Conservation (phyloP, 2,113 vertebrate genomes). For the Caracal caracal region DNA sequence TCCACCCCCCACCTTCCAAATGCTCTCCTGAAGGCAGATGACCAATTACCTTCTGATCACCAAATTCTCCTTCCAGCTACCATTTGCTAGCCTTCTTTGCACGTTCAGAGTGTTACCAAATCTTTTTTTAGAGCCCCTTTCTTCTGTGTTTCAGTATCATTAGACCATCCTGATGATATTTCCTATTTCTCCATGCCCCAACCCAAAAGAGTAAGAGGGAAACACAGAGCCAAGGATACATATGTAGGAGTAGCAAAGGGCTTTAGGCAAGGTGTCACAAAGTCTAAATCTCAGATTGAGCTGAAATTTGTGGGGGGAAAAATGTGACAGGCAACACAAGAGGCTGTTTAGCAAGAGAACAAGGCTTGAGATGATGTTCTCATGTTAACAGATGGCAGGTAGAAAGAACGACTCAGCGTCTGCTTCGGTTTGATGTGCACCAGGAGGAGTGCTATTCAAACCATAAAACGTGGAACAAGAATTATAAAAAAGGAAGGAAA, state of each 20-base stretch:
- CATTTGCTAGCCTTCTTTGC: background rate
- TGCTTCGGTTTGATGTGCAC: background rate
- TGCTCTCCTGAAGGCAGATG: background rate
- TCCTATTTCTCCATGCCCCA: background rate
- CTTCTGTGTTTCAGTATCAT: too few relatives aligned
- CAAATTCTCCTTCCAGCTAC: background rate
- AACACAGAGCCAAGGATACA: background rate
- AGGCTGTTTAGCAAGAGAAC: background rate
- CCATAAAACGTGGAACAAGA: background rate
- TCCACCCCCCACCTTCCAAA: background rate
- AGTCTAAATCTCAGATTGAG: background rate
- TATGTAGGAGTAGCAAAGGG: background rate
- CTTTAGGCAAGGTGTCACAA: background rate
- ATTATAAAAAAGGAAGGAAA: background rate
- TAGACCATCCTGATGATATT: background rate
- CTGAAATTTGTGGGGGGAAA: background rate
- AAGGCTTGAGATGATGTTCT: background rate
- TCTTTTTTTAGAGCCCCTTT: background rate
- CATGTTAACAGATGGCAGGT: background rate
- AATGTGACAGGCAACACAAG: background rate
- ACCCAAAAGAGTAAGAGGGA: accelerated
- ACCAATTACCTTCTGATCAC: background rate
- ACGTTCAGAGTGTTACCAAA: too few relatives aligned
- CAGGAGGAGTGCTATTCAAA: background rate
- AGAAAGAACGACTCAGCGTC: background rate